phyloP scores from a whole-genome alignment of 2,888 invertebrate genomes.

The Tyria jacobaeae region DNA sequence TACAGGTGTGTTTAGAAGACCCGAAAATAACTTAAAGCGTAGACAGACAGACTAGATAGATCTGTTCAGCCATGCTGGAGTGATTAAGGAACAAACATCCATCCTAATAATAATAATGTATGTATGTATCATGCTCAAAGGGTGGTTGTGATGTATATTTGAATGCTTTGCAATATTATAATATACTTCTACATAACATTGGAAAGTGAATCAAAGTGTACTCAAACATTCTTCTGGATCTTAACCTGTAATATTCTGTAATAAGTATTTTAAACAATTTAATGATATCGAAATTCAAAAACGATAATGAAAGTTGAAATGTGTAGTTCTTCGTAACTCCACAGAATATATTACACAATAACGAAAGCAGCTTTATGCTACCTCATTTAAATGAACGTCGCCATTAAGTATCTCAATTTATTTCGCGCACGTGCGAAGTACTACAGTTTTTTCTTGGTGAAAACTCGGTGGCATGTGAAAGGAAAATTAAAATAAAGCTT shows the following conservation, averaged over 20 bases:
- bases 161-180: too few relatives aligned
- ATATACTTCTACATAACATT: too few relatives aligned
- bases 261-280: background rate
- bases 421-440: constrained; percentile 72
- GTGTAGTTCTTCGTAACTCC: constrained; percentile 25
- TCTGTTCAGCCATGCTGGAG: too few relatives aligned
- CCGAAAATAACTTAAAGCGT: too few relatives aligned
- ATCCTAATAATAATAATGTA: too few relatives aligned
- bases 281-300: background rate
- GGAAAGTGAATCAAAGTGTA: too few relatives aligned
- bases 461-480: constrained; percentile 63
- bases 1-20: too few relatives aligned
- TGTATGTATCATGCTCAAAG: too few relatives aligned
- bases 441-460: constrained; percentile 67
- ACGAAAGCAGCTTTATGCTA: constrained; percentile 53
- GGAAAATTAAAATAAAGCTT: constrained; percentile 84
- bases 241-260: too few relatives aligned
- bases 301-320: background rate
- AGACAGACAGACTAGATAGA: too few relatives aligned
- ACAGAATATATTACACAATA: constrained; percentile 31
- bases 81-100: too few relatives aligned
- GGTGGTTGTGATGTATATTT: too few relatives aligned
- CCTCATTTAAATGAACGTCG: constrained; percentile 49
- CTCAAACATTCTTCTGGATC: background rate
- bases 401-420: constrained; percentile 71